Evolutionary conservation across 2,888 invertebrate species (phyloP).

Genomic region (Trachelus troglodyta): DNA sequence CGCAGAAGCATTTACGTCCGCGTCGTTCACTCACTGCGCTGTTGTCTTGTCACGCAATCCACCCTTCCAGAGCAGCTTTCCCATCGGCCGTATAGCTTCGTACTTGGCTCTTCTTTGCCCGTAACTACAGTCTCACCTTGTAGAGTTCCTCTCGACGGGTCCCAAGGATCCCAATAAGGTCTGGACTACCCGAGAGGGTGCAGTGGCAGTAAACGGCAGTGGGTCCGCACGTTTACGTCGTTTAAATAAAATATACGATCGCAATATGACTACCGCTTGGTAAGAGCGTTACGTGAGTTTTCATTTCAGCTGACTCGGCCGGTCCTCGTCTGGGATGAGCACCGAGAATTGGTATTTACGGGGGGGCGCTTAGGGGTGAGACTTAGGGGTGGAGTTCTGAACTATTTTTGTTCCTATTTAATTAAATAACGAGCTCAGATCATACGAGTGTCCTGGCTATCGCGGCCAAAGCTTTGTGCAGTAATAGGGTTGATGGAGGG

Average conservation of each 20-base stretch:
- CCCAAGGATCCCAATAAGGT: neutral
- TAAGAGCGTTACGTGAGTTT: neutral
- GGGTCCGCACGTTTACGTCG: neutral
- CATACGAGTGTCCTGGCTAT: neutral
- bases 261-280: neutral
- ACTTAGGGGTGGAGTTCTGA: neutral
- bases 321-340: neutral
- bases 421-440: neutral
- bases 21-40: conserved; percentile 13
- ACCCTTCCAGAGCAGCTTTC: neutral
- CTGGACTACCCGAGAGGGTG: neutral
- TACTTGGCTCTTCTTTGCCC: neutral
- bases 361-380: neutral
- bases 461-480: neutral
- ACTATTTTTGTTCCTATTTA: neutral
- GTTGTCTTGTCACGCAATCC: conserved; percentile 15
- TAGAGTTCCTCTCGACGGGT: neutral
- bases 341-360: neutral
- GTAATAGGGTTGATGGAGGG: neutral
- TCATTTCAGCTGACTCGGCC: neutral
- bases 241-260: neutral
- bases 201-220: neutral
- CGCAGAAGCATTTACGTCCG: conserved; percentile 13
- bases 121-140: neutral
- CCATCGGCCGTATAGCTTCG: neutral